Evolutionary conservation across 2,113 vertebrate species (phyloP).

Genomic region (Crotalus viridis): DNA sequence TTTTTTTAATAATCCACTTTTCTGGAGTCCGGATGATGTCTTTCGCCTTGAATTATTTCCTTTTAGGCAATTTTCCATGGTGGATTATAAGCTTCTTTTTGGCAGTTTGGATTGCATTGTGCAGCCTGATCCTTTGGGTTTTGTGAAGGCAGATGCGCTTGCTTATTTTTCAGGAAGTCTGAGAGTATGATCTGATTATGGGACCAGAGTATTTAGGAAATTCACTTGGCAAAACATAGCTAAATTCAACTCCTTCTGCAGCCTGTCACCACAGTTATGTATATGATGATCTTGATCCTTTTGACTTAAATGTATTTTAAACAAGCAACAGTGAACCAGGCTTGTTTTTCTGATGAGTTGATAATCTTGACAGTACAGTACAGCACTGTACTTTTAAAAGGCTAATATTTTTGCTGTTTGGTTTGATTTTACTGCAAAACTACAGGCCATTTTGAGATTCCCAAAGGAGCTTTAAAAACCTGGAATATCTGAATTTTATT

Average conservation of each 20-base stretch:
- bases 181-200: not conserved
- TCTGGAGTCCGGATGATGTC: not conserved
- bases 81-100: not conserved
- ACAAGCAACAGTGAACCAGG: not conserved
- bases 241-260: not conserved
- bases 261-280: not conserved
- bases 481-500: no score
- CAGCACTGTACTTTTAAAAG: not conserved
- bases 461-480: no score
- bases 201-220: not conserved
- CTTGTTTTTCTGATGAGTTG: not conserved
- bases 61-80: not conserved
- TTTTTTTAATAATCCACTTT: not conserved
- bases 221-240: not conserved
- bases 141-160: not conserved
- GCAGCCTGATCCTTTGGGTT: not conserved
- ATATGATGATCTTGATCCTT: not conserved
- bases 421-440: not conserved
- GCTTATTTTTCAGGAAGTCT: not conserved
- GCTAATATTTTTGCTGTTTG: not conserved
- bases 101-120: not conserved
- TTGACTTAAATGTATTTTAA: not conserved
- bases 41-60: not conserved
- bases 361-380: not conserved
- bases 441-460: not conserved